phyloP scores from a whole-genome alignment of 2,888 invertebrate species.

The Pollenia labialis region DNA sequence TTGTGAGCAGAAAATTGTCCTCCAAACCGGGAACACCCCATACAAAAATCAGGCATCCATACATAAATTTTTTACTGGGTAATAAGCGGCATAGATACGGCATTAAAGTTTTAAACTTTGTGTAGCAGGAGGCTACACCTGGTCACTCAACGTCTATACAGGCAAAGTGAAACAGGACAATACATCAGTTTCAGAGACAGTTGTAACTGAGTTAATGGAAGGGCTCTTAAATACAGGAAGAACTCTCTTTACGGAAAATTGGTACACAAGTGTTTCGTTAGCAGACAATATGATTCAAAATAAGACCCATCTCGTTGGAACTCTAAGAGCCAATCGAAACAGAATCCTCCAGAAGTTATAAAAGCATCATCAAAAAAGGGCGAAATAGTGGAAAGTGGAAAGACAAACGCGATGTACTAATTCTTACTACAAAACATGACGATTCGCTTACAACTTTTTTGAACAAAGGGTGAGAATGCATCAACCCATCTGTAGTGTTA shows the following conservation, averaged over 20 bases:
- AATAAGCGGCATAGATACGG: conserved; percentile 41
- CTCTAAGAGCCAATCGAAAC: conserved; percentile 16
- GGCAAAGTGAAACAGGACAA: conserved; percentile 38
- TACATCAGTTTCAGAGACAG: conserved; percentile 26
- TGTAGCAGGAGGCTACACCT: conserved; percentile 7
- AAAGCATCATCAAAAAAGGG: conserved; percentile 15
- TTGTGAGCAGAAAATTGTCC: no score
- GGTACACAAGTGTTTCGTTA: no score
- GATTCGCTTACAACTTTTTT: conserved; percentile 14
- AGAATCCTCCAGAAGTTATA: neutral
- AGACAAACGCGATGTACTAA: conserved; percentile 12
- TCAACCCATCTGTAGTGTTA: conserved; percentile 29
- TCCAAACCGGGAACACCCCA: no score
- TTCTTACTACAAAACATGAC: conserved; percentile 21
- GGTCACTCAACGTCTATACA: conserved; percentile 23
- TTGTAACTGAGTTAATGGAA: conserved; percentile 20
- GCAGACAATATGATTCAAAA: no score
- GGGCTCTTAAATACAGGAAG: no score
- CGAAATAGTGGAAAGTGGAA: conserved; percentile 15
- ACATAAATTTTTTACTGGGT: no score
- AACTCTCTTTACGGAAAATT: no score
- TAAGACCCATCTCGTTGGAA: conserved; percentile 26
- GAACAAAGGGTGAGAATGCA: conserved; percentile 17
- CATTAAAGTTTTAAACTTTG: conserved; percentile 44
- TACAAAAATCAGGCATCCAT: no score